Evolutionary conservation across 2,113 vertebrate species (phyloP), one percentile per base, ranked within the genome.

Genomic region (Rutilus rutilus): DNA sequence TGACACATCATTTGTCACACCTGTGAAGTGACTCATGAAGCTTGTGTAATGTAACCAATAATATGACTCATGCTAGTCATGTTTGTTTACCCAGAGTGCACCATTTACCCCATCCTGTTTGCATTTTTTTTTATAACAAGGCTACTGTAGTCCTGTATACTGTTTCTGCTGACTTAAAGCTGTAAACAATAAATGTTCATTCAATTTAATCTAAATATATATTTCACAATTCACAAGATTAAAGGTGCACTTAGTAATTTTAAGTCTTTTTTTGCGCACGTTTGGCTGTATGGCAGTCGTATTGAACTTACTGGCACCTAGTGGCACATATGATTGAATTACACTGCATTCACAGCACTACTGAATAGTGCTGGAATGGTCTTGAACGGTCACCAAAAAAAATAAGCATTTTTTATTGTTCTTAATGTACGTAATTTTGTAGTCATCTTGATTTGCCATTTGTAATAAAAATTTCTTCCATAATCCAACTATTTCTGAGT

Each of bases 1-100:
- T 83, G 86, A 86, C 84, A 88, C 86, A 45, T 86, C 85, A 78
- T 90, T 88, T 86, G 80, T 90, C 89, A 90, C 85, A 90, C 87
- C 87, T 90, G 87, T 83, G 79, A 82, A 80, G 42, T 73, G 85
- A 89, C 85, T 89, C 82, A 73, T 82, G 77, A 79, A 85, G 85
- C 15, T 62, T 39, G 82, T 65, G 39, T 86, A 89, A 73, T 82
- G 82, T 78, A 84, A 45, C 76, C 27, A 81, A 75, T 85, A 45
- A 84, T 71, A 57, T 27, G 17, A 50, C 81, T 84, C 59, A 50
- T 25, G 42, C 36, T 69, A 71, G 64, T 79, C 21, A 15, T 62
- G 80, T 79, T 76, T 88, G 67, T 84, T 86, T 84, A 69, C 78
- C 59, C 64, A 85, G 36, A 78, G 59, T 45, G 77, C 50, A 71